Evolutionary conservation across 2,888 invertebrate genomes (phyloP), one percentile per base, ranked within the genome.

Genomic region (Copidosoma aretas): DNA sequence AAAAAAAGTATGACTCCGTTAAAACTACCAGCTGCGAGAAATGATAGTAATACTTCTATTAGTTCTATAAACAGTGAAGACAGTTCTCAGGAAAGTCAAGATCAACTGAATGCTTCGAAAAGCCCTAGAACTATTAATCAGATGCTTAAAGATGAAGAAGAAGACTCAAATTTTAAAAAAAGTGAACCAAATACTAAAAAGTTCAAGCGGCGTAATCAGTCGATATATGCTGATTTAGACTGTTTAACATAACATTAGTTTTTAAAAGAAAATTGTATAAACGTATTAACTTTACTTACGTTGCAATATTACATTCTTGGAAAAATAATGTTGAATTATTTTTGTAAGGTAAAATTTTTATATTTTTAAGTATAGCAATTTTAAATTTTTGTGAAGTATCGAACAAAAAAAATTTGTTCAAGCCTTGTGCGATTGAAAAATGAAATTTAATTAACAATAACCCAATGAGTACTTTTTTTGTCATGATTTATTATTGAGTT

Each of bases 141-240:
- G 1, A 60, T 41, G 1, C 17, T 41, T 19, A 57, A 64, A 41
- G 32, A 58, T 51, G 17, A 22, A 49, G 3, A 24, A 2, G 41
- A 39, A 39, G 25, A 52, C 10, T 57, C 52, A 41, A 24, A 24
- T 39, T 61, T 19, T 22, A 10, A 19, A 14, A 53, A 56, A 41
- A 22, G 12, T 4, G 66, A 60, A 39, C 49, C 63, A n/a, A 60
- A 63, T 65, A 75, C 73, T 61, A 82, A 85, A 71, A 84, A 82
- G 75, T 85, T 86, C 62, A 85, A 84, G 67, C 74, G 85, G 61
- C 78, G 85, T 46, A 86, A 86, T 76, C 79, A 82, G 70, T 81
- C 84, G 3, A 74, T 86, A 58, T 86, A 86, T 75, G 74, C 79
- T 10, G 77, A 77, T 60, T 77, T 57, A 1, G 71, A 73, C 32